Evolutionary conservation across 2,113 vertebrate species (phyloP), one percentile per base, ranked within the genome.

Genomic region (Meleagris gallopavo): DNA sequence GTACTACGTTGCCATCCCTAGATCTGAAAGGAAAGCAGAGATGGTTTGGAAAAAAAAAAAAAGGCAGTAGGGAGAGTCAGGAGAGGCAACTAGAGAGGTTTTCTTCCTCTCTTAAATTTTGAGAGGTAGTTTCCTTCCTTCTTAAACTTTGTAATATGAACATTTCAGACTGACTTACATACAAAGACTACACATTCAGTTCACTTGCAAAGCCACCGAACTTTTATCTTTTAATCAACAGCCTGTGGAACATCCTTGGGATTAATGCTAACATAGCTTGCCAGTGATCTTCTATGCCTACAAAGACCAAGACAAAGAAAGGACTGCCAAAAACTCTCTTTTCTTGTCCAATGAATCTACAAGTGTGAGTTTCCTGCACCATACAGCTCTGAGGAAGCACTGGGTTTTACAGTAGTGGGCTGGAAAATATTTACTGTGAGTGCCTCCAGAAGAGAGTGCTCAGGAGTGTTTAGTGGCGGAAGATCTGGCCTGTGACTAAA

Each of bases 81-180:
- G 30, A 70, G 21, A 46, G 3, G 29, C 16, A 21, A 5, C 30
- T 21, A n/a, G 18, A 45, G 43, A 45, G 6, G 43, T 45, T 45
- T 45, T 16, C 43, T 45, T 45, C 43, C 43, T 18, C 43, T 45
- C 43, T 17, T 45, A 45, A 45, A 45, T 16, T 45, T 18, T 45
- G 43, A 57, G 16, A 73, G 5, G 27, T 27, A 46, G 20, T 27
- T 38, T 70, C 70, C 45, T 61, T 6, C 0, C 0, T 43, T 29
- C 72, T 76, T 73, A 80, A 69, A 57, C 64, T 52, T 25, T 48
- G 25, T 9, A 25, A 52, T 62, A 62, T n/a, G 40, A 45, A 77
- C 3, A 3, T 11, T 22, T 15, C 54, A 79, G 25, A 27, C 13
- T 25, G 11, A 70, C 61, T 74, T 81, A 25, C 13, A n/a, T 54